Percentiles rank a stretch among this genome's conserved stretches.
Conservation (phyloP, 2,888 invertebrate genomes). For the Euplexia lucipara region DNA sequence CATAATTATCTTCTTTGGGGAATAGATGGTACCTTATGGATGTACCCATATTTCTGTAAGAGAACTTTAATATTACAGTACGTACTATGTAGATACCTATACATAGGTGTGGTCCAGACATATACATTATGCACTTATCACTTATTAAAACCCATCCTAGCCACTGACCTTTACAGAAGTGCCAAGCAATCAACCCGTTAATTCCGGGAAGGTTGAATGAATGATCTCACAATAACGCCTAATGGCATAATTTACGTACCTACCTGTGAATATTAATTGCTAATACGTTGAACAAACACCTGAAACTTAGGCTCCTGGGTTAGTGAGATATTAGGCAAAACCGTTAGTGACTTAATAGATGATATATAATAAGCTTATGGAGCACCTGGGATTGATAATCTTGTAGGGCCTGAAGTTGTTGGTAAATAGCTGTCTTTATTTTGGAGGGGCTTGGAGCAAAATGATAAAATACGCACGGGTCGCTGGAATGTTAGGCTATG, state of each 20-base stretch:
- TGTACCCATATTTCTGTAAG: no score
- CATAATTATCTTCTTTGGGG: no score
- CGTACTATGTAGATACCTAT: no score
- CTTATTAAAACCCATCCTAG: neutral
- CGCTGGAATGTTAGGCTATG: no score
- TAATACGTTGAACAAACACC: constrained; percentile 3
- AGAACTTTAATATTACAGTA: no score
- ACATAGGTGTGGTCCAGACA: neutral
- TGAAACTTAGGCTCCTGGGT: neutral
- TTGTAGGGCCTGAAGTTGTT: no score
- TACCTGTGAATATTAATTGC: constrained; percentile 30
- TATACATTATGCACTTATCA: neutral
- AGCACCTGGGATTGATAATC: constrained; percentile 1
- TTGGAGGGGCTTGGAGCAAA: no score
- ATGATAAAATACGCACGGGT: no score
- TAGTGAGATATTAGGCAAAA: neutral
- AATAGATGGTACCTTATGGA: no score
- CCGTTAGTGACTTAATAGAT: neutral
- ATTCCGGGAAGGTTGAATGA: constrained; percentile 5
- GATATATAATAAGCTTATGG: constrained; percentile 4
- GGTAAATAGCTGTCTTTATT: no score
- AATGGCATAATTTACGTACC: constrained; percentile 1
- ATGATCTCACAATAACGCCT: constrained; percentile 17
- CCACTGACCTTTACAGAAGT: neutral
- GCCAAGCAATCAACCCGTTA: neutral